Conservation (phyloP, 2,797 vertebrate species). For the Tenualosa thibaudeaui region DNA sequence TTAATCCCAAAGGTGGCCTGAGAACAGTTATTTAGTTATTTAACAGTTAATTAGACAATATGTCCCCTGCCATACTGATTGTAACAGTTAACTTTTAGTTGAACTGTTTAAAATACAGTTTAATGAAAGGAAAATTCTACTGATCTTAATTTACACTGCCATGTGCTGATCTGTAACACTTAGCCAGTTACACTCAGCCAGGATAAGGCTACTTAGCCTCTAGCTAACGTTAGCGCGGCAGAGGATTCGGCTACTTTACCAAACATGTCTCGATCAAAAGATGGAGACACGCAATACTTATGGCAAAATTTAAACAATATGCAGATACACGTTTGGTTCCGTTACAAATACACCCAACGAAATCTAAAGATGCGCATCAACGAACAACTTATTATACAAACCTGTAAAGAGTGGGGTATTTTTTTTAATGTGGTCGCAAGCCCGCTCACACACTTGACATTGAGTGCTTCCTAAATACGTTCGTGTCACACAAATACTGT, state of each 20-base stretch:
- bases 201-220: too few species aligned
- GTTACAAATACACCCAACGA: neutral
- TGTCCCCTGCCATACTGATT: too few species aligned
- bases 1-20: neutral
- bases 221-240: neutral
- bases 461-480: slow-evolving; percentile 63
- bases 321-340: neutral
- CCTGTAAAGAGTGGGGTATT: neutral
- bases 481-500: slow-evolving; percentile 51
- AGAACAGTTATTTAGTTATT: neutral
- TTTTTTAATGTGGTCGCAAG: neutral
- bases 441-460: slow-evolving; percentile 4
- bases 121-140: too few species aligned
- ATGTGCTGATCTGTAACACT: too few species aligned
- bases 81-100: too few species aligned
- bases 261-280: neutral
- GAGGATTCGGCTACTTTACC: neutral
- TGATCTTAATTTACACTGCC: too few species aligned
- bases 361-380: neutral
- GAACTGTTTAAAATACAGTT: too few species aligned
- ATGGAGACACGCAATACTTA: neutral
- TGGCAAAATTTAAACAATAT: too few species aligned
- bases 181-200: too few species aligned
- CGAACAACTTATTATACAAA: neutral
- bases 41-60: neutral